Conservation (phyloP, 2,113 vertebrate genomes). For the Otolemur garnettii region DNA sequence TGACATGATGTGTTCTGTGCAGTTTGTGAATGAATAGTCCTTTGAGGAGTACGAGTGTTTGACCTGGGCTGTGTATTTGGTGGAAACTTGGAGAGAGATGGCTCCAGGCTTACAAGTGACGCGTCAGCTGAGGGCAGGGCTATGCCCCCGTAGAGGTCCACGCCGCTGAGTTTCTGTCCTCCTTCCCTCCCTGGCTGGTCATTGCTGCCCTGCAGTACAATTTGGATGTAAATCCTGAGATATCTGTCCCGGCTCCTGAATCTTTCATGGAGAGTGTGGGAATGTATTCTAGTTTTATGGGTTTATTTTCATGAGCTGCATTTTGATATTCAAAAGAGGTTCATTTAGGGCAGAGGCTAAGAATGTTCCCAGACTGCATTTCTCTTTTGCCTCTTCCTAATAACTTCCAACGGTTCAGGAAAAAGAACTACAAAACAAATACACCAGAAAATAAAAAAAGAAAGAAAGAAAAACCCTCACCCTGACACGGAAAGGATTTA, state of each 20-base stretch:
- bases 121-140: fast-evolving
- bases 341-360: slow-evolving; percentile 48
- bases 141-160: neutral
- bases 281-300: neutral
- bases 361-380: slow-evolving; percentile 11
- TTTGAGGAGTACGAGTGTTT: neutral
- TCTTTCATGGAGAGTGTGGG: slow-evolving; percentile 52
- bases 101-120: too few relatives aligned
- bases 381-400: slow-evolving; percentile 16
- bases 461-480: neutral
- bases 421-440: neutral
- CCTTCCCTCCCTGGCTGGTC: slow-evolving; percentile 25
- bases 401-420: neutral
- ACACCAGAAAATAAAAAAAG: neutral
- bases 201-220: neutral
- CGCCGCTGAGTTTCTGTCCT: neutral
- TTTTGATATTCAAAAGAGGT: slow-evolving; percentile 69
- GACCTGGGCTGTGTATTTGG: fast-evolving
- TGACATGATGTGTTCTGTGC: neutral
- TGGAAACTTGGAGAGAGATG: neutral
- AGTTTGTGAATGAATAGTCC: neutral
- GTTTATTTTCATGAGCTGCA: slow-evolving; percentile 49
- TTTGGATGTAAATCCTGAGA: neutral
- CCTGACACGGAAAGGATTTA: neutral
- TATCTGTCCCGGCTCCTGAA: neutral